Evolutionary conservation across 2,113 vertebrate species (phyloP).

Genomic region (Theristicus caerulescens): DNA sequence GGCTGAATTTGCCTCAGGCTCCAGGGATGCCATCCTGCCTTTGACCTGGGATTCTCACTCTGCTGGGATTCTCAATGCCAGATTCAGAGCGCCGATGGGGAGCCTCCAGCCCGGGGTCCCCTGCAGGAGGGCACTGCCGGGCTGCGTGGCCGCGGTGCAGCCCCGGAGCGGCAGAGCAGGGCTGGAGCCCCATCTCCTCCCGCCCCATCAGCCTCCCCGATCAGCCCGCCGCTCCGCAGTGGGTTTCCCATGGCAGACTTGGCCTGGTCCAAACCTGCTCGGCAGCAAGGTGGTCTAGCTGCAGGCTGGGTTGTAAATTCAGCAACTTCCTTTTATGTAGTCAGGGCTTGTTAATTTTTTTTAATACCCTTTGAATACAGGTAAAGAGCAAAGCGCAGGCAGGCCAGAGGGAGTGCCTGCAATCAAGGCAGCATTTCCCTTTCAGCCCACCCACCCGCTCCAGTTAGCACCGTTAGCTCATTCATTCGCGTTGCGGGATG

Average conservation of each 20-base stretch:
- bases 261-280: conserved; percentile 49
- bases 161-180: not conserved
- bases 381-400: conserved; percentile 25
- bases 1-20: not conserved
- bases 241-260: conserved; percentile 30
- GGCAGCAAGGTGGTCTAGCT: conserved; percentile 58
- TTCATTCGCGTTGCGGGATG: not conserved
- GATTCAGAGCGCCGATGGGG: fast-evolving
- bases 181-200: not conserved
- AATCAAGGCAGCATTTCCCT: not conserved
- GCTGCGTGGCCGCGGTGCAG: not conserved
- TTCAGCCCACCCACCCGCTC: conserved; percentile 46
- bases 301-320: conserved; percentile 56
- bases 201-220: not conserved
- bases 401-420: not conserved
- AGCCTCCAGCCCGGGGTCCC: not conserved
- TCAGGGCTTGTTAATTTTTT: conserved; percentile 54
- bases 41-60: fast-evolving
- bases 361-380: conserved; percentile 54
- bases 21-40: not conserved
- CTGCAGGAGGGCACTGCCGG: not conserved
- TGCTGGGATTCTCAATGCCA: not conserved
- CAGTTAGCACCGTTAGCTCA: conserved; percentile 43
- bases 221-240: not conserved
- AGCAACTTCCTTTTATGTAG: conserved; percentile 57